Evolutionary conservation across 2,113 vertebrate genomes (phyloP).

Genomic region (Datnioides undecimradiatus): DNA sequence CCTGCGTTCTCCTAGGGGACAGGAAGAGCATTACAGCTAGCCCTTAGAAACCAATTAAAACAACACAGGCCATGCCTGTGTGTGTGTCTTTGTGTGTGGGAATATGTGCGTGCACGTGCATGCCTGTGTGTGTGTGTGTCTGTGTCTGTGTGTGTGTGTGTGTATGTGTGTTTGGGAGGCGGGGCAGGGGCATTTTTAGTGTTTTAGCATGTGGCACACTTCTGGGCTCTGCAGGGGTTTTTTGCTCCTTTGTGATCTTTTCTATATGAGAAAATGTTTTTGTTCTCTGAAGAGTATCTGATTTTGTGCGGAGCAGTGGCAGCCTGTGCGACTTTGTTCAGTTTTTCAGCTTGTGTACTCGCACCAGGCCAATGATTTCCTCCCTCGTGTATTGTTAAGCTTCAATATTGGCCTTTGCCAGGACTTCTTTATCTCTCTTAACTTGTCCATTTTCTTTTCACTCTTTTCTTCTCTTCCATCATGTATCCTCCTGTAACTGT

Average conservation of each 20-base stretch:
- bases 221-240: background rate
- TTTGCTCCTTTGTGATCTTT: conserved; percentile 21
- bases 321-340: background rate
- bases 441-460: background rate
- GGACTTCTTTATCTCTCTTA: background rate
- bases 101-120: too few relatives aligned
- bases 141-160: conserved; percentile 6
- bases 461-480: conserved; percentile 9
- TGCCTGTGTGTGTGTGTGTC: conserved; percentile 17
- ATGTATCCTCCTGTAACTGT: background rate
- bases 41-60: conserved; percentile 84
- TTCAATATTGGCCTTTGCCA: conserved; percentile 32
- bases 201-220: conserved; percentile 44
- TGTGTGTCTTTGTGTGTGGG: conserved; percentile 18
- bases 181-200: conserved; percentile 6
- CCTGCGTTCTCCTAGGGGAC: conserved; percentile 70
- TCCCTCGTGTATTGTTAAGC: conserved; percentile 31
- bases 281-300: background rate
- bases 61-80: conserved; percentile 40
- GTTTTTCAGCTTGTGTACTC: conserved; percentile 2
- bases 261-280: conserved; percentile 3
- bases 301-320: background rate
- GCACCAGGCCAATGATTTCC: conserved; percentile 37
- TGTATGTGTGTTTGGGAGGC: conserved; percentile 9
- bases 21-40: conserved; percentile 67